Evolutionary conservation across 2,113 vertebrate genomes (phyloP), one percentile per base, ranked within the genome.

Genomic region (Taxidea taxus): DNA sequence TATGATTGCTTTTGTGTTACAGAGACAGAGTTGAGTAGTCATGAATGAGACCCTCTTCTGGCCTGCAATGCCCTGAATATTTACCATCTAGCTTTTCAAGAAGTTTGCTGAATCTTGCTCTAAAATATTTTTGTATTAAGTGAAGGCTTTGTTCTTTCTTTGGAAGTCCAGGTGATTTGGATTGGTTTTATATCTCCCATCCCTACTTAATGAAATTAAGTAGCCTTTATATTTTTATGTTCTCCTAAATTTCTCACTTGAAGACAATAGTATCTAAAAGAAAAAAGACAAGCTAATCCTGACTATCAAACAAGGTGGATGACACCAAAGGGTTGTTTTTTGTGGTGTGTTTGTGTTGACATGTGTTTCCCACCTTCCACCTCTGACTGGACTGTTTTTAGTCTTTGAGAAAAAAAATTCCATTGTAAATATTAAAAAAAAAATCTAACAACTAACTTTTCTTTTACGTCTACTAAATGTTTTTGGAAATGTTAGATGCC

Each of bases 361-460:
- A 20, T 66, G 60, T 72, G 27, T 75, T 83, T 23, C 42, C 37
- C 18, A 70, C 39, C 60, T 87, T 68, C 51, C 9, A 44, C 31
- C 27, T 92, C 82, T 34, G n/a, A 82, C 15, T 44, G n/a, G 66
- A 25, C 44, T 94, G 6, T 84, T 85, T 95, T 94, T 60, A 91
- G 58, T 82, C 47, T 89, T 90, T 62, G 68, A 51, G 49, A 54
- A 78, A 42, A 68, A 23, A 49, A 51, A 39, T 92, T 97, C 58
- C 58, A 80, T 70, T 85, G n/a, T 82, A 93, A 97, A 77, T 7
- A 64, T 88, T 83, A 86, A 14, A 34, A 87, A 92, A 97, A 81
- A 92, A 97, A 85, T 91, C 82, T 90, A 47, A 47, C 42, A 70
- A 62, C 62, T 90, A 58, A 77, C 34, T 90, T 94, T 95, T 88